Conservation (phyloP, 2,113 vertebrate genomes). For the Boleophthalmus pectinirostris region DNA sequence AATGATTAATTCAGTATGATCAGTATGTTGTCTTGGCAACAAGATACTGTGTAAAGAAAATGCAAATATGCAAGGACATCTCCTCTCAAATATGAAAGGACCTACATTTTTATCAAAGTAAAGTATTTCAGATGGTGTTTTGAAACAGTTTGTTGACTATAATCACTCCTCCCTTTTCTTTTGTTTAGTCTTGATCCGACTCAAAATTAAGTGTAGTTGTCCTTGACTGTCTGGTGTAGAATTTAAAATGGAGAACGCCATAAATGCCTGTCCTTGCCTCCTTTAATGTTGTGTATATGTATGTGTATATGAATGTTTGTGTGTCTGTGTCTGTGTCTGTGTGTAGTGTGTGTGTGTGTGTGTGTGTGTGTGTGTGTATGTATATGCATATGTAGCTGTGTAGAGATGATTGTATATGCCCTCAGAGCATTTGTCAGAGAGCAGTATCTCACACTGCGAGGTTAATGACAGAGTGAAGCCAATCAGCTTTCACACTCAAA, state of each 20-base stretch:
- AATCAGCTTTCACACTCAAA: conserved; percentile 8
- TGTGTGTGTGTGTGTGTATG: too few species aligned
- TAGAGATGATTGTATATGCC: conserved; percentile 14
- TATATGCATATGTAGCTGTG: neutral
- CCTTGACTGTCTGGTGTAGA: neutral
- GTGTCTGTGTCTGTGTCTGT: too few species aligned
- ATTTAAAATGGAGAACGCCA: too few species aligned
- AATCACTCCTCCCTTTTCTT: neutral
- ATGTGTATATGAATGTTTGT: neutral
- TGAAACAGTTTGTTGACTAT: neutral
- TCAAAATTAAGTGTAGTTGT: neutral
- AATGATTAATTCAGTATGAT: neutral
- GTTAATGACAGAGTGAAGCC: conserved; percentile 46
- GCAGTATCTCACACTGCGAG: conserved; percentile 38
- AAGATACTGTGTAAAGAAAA: neutral
- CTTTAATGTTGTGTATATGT: neutral
- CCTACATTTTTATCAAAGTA: neutral
- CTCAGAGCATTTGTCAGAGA: conserved; percentile 18
- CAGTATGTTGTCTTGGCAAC: neutral
- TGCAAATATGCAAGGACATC: neutral
- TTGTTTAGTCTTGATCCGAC: neutral
- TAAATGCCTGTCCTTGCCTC: neutral
- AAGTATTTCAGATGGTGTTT: neutral
- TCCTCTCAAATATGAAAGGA: too few species aligned
- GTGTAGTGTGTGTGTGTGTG: too few species aligned